Percentiles rank a stretch among this genome's conserved stretches.
These are phyloP conservation scores for Heterodera schachtii DNA, from an alignment of 1,140 invertebrate genomes.

Conservation along the genomic window DNA sequence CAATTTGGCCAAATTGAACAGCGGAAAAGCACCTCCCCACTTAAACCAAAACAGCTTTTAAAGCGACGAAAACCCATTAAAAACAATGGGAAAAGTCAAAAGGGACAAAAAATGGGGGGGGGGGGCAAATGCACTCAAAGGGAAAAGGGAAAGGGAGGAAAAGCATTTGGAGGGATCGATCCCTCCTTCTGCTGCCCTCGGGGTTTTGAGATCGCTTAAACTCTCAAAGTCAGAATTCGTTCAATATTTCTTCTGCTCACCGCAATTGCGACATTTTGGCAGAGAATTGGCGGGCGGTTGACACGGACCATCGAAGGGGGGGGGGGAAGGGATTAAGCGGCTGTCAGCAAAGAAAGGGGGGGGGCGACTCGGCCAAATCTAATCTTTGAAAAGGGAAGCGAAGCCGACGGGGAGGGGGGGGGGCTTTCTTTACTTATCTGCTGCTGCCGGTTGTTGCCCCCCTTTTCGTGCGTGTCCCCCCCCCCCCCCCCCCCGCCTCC, in stretches of 20 bases:
- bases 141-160: not conserved
- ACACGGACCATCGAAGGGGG: not conserved
- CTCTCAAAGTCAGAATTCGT: not conserved
- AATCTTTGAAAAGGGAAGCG: not conserved
- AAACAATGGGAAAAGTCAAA: not conserved
- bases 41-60: not conserved
- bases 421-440: not conserved
- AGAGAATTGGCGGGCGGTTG: conserved; percentile 2
- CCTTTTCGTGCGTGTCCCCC: not conserved
- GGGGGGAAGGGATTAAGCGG: conserved; percentile 2
- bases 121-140: not conserved
- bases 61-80: too few species aligned
- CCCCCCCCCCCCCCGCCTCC: too few species aligned
- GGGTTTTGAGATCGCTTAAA: not conserved
- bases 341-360: not conserved
- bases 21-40: not conserved
- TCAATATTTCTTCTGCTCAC: not conserved
- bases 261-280: conserved; percentile 13
- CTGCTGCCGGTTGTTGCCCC: too few species aligned
- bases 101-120: not conserved
- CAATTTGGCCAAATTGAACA: conserved; percentile 13
- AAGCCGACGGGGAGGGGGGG: too few species aligned
- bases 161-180: not conserved
- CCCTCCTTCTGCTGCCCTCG: not conserved
- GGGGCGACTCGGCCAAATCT: conserved; percentile 10